Base-by-base conservation (phyloP, 2,113 vertebrate species). In the Nycticorax nycticorax region DNA sequence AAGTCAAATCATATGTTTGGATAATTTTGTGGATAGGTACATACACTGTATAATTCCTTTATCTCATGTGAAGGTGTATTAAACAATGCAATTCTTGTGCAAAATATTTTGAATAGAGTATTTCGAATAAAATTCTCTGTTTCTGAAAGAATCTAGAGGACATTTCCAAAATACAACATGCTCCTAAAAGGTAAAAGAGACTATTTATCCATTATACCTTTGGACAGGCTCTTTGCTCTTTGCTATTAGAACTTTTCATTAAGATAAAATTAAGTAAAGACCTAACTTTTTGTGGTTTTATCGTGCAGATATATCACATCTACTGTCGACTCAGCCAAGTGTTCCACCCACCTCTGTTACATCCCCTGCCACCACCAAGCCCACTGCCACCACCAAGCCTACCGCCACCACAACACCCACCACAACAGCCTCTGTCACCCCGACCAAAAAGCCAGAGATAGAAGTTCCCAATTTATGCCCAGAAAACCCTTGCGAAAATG, bases 231-330 rank as follows among this genome's bases (percentile, higher is more conserved):
- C 19, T 41, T 45, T 78, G 52, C 21, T 75, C 10, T 73, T 89
- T 41, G n/a, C 23, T 69, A 6, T 73, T 53, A 79, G 81, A 89
- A 88, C 22, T 55, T 75, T 41, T 30, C 11, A 15, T 55, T 72
- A 68, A 24, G 76, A 60, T 45, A 69, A 68, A 22, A 85, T 22
- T 48, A 57, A 35, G 9, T 33, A 76, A 93, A 91, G 72, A 23
- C 20, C 7, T 92, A 26, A 22, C 41, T 39, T 73, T 16, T 14
- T 82, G 22, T 88, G 56, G 8, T 43, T 81, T 76, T 85, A 57
- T 66, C 0, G 0, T 75, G 69, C 92, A 99, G 99, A 99, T 93
- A 98, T 99, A 71, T 98, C 99, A 6, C 94, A 99, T 96, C 98
- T 99, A 52, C 97, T 97, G 8, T 33, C 53, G 66, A 92, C 95